Evolutionary conservation across 1,140 invertebrate genomes (phyloP).

Genomic region (Dolichoris vasculosae): DNA sequence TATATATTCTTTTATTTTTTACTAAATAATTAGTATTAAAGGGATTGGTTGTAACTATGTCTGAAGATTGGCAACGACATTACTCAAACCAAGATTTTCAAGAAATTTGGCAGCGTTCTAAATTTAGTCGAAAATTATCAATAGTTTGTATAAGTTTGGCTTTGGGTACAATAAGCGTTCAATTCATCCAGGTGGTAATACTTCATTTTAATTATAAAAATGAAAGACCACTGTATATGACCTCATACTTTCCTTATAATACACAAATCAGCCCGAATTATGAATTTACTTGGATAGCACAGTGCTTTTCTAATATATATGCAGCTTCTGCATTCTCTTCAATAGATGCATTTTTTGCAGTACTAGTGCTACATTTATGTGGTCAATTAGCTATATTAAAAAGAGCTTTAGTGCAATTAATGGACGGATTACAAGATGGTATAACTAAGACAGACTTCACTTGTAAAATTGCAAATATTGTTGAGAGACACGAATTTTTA

Average conservation of each 20-base stretch:
- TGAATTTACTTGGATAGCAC: conserved; percentile 71
- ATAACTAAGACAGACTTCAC: background rate
- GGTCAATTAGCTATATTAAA: conserved; percentile 63
- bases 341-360: conserved; percentile 68
- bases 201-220: background rate
- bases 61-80: conserved; percentile 13
- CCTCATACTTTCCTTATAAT: conserved; percentile 70
- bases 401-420: background rate
- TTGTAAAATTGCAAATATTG: background rate
- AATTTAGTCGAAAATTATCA: conserved; percentile 31
- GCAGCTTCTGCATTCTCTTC: conserved; percentile 67
- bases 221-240: conserved; percentile 26
- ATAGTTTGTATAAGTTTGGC: conserved; percentile 33
- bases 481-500: conserved; percentile 30
- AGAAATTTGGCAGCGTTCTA: conserved; percentile 16
- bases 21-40: conserved; percentile 20
- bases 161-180: conserved; percentile 19
- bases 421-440: background rate
- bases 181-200: conserved; percentile 19
- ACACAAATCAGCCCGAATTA: conserved; percentile 69
- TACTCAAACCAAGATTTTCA: conserved; percentile 7
- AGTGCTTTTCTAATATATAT: conserved; percentile 65
- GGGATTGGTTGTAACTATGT: conserved; percentile 18
- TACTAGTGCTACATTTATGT: conserved; percentile 70
- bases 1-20: background rate